These are phyloP conservation scores for Mus minutoides DNA, from an alignment of 2,797 vertebrate species.

Conservation along the genomic window DNA sequence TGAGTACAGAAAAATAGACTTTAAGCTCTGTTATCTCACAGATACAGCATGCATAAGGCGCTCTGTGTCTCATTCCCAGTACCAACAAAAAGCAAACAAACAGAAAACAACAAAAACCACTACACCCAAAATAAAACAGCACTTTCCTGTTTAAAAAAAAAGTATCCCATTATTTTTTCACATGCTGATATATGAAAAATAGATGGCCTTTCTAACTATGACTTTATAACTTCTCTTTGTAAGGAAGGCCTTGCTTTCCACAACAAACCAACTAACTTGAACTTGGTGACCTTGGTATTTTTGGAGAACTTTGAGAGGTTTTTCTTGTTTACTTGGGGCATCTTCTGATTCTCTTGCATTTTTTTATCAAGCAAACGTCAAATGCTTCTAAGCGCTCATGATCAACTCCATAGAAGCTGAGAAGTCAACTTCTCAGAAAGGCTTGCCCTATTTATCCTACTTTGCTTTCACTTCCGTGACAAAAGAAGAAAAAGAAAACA, in stretches of 20 bases:
- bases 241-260: not conserved
- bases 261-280: not conserved
- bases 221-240: no score
- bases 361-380: constrained; percentile 29
- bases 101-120: no score
- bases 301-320: not conserved
- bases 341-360: not conserved
- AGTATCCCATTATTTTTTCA: constrained; percentile 14
- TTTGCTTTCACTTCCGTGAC: not conserved
- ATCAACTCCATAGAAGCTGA: constrained; percentile 12
- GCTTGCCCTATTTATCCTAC: not conserved
- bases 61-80: not conserved
- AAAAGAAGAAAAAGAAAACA: not conserved
- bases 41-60: not conserved
- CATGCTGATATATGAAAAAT: not conserved
- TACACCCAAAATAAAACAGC: not conserved
- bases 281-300: not conserved
- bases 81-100: not conserved
- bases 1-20: not conserved
- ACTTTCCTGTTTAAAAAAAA: not conserved
- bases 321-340: not conserved
- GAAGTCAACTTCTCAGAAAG: constrained; percentile 1
- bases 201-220: not conserved
- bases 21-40: not conserved
- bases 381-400: not conserved